Evolutionary conservation across 2,888 invertebrate genomes (phyloP).

Genomic region (Sesia apiformis): DNA sequence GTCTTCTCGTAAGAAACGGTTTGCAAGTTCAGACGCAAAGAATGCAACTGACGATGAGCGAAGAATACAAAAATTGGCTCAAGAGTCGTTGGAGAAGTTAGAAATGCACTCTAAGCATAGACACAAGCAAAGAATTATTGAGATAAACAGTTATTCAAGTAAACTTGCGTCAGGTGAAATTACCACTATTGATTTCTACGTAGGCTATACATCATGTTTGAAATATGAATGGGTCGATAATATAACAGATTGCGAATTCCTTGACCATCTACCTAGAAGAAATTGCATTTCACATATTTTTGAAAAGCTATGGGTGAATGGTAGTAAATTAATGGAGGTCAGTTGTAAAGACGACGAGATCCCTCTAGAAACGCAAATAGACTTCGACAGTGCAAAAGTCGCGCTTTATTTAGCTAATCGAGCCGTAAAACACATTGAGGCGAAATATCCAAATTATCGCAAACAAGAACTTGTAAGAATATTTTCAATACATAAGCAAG

Average conservation of each 20-base stretch:
- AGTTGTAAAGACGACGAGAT: slow-evolving; percentile 49
- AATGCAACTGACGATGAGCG: slow-evolving; percentile 31
- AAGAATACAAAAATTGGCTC: slow-evolving; percentile 35
- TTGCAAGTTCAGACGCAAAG: slow-evolving; percentile 17
- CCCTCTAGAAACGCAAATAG: slow-evolving; percentile 41
- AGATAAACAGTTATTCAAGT: slow-evolving; percentile 44
- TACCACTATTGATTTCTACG: slow-evolving; percentile 56
- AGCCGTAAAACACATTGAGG: slow-evolving; percentile 56
- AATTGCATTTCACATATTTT: slow-evolving; percentile 48
- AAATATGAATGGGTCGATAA: slow-evolving; percentile 56
- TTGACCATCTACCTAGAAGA: slow-evolving; percentile 49
- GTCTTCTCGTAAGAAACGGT: slow-evolving; percentile 25
- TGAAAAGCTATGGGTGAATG: slow-evolving; percentile 47
- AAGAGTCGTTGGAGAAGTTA: slow-evolving; percentile 43
- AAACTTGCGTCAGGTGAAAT: slow-evolving; percentile 45
- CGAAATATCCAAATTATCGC: slow-evolving; percentile 52
- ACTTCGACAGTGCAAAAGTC: slow-evolving; percentile 40
- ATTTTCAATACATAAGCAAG: slow-evolving; percentile 54
- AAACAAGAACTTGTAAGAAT: slow-evolving; percentile 53
- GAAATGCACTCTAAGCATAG: slow-evolving; percentile 46
- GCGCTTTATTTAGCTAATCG: slow-evolving; percentile 42
- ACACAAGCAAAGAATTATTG: slow-evolving; percentile 48
- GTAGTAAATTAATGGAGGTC: slow-evolving; percentile 44
- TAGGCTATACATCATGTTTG: slow-evolving; percentile 54
- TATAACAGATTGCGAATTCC: slow-evolving; percentile 39